phyloP scores from a whole-genome alignment of 2,888 invertebrate genomes.

The Eubasilissa splendida region DNA sequence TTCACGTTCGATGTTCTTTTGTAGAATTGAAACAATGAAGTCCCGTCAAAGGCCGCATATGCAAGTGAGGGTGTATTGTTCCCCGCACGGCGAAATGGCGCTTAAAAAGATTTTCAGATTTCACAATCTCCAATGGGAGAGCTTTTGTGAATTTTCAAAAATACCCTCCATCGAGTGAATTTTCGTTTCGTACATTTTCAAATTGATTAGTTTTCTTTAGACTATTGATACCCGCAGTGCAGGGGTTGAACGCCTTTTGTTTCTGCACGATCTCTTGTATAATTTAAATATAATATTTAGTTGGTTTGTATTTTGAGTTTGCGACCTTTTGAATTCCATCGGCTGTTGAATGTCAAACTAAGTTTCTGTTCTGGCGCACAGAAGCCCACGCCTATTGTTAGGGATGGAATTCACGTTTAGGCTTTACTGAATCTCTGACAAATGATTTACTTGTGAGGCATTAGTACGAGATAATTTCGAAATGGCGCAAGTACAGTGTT shows the following conservation, averaged over 20 bases:
- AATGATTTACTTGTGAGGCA: background rate
- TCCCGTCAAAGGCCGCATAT: conserved; percentile 33
- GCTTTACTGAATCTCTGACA: conserved; percentile 1
- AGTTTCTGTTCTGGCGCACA: background rate
- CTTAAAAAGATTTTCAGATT: conserved; percentile 25
- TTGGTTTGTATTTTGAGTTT: background rate
- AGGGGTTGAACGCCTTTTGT: background rate
- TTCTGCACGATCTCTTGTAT: background rate
- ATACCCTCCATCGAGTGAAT: background rate
- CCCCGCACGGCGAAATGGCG: background rate
- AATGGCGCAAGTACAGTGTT: no score
- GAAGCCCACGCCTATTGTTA: background rate
- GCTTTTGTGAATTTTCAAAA: background rate
- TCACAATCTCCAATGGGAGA: conserved; percentile 2
- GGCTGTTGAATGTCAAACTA: conserved; percentile 27
- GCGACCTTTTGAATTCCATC: conserved; percentile 14
- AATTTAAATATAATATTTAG: conserved; percentile 8
- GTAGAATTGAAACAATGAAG: conserved; percentile 47
- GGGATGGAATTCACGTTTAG: background rate
- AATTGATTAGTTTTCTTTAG: background rate
- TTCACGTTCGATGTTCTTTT: conserved; percentile 49
- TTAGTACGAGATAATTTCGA: no score
- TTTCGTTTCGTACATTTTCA: background rate
- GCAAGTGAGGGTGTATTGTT: conserved; percentile 39
- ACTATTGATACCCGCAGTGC: background rate